These are phyloP conservation scores for Protobothrops mucrosquamatus DNA, from an alignment of 2,113 vertebrate species.

Conservation along the genomic window DNA sequence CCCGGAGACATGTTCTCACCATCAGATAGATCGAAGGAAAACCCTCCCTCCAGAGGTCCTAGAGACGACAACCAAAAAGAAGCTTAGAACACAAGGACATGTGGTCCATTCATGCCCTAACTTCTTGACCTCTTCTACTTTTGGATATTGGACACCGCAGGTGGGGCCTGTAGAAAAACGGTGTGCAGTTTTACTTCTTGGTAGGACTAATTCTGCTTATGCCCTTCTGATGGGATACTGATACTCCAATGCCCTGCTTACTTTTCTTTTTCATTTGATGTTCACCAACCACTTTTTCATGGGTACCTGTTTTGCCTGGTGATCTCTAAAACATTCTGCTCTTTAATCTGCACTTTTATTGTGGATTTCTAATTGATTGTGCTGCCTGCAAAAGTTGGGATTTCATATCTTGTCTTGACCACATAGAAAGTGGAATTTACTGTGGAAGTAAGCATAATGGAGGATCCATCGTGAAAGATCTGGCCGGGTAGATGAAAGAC, in stretches of 20 bases:
- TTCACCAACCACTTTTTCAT: not conserved
- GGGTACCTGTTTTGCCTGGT: not conserved
- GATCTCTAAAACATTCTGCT: not conserved
- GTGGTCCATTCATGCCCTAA: not conserved
- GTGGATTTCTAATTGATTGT: not conserved
- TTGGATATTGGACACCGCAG: not conserved
- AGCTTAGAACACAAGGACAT: too few relatives aligned
- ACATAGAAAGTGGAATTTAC: not conserved
- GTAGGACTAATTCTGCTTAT: not conserved
- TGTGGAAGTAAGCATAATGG: not conserved
- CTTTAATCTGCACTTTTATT: not conserved
- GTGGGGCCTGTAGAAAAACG: not conserved
- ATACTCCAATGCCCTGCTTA: not conserved
- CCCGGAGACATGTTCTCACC: conserved; percentile 81
- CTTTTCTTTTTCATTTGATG: not conserved
- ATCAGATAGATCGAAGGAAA: conserved; percentile 87
- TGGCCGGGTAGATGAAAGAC: too few relatives aligned
- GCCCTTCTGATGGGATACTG: not conserved
- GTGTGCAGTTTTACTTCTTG: not conserved
- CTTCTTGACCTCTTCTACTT: not conserved
- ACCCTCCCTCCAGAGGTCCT: conserved; percentile 88
- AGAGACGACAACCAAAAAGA: not conserved
- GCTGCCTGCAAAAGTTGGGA: not conserved
- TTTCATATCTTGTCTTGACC: not conserved
- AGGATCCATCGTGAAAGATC: too few relatives aligned